Evolutionary conservation across 2,888 invertebrate species (phyloP), one percentile per base, ranked within the genome.

Genomic region (Drosophila colorata): DNA sequence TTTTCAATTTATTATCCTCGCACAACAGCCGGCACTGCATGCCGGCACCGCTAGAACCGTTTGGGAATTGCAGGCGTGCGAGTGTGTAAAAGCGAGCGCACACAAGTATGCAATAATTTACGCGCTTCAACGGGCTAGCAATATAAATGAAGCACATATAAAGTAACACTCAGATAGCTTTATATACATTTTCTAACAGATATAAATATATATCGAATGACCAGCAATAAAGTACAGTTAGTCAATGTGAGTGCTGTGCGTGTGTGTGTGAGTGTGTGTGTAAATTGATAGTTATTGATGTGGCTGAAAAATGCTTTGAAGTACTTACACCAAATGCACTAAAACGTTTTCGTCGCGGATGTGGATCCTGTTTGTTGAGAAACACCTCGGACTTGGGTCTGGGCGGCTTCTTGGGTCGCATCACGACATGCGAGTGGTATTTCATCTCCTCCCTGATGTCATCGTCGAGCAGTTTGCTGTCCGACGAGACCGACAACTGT

Each of bases 331-430:
- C 98, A 94, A 98, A 98, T 93, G 98, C 98, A 92, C 98, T 98
- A 94, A 97, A 98, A 93, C 98, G 95, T 94, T 98, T 98, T 92
- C 97, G 94, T 93, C 97, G 95, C 83, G 95, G 94, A 92, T 95
- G 95, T 90, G 94, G 93, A 91, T 95, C 95, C 83, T 94, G 94
- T 91, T 95, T 95, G 91, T 96, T 96, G 87, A 98, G 95, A 93
- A 97, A 97, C 76, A 98, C 98, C 94, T 98, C 98, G 18, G 98
- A 98, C 93, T 98, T 98, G 90, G 98, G 98, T 94, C 98, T 94
- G 80, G 97, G 97, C 81, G 97, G 97, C 93, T 97, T 96, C 93
- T 96, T 96, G 89, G 97, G 96, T 94, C 97, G 94, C 93, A 97
- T 94, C 91, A 97, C 96, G 85, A 97, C 97, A 92, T 96, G 94